Base-by-base conservation (phyloP, 2,113 vertebrate species). In the Ophthalmolycus amberensis region DNA sequence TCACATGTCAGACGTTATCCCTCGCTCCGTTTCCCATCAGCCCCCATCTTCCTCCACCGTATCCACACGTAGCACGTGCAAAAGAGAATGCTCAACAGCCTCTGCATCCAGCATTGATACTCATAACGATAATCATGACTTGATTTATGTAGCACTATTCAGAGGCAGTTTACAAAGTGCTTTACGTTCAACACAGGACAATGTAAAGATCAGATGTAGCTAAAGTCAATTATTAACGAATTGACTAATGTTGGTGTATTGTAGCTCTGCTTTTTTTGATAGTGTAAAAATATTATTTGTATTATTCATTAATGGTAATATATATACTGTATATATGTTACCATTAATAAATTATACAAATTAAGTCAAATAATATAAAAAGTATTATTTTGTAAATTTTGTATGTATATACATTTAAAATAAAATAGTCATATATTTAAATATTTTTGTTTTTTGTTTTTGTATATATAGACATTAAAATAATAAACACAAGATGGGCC, bases 1-100 rank as follows among this genome's bases (percentile, higher is more conserved):
- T 81, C 63, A 34, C 32, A n/a, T 69, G 34, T 70, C 82, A 82
- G 79, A 75, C 50, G 83, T 32, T 69, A 9, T 0, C 18, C 15
- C 25, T 54, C 42, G 1, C 38, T 15, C 22, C 18, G 37, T 16
- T 38, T 73, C 40, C 18, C 58, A 68, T 75, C 32, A 68, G 50
- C 9, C 44, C 44, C 0, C 6, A 0, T 42, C 18, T 42, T 8
- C 54, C 52, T 20, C 2, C 29, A 50, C 9, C 38, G 14, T 20
- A 14, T 6, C 46, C 9, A 50, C 2, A 5, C 11, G 8, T 14
- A 6, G 20, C n/a, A 54, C 4, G 12, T 64, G 34, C 2, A 6
- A 18, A 20, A 44, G 15, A 48, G 46, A 18, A 15, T 15, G 46
- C 46, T 18, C 40, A 37, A 18, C n/a, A 32, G 4, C 11, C 9